These are phyloP conservation scores for Melolontha melolontha DNA, from an alignment of 2,888 invertebrate species.

Conservation along the genomic window DNA sequence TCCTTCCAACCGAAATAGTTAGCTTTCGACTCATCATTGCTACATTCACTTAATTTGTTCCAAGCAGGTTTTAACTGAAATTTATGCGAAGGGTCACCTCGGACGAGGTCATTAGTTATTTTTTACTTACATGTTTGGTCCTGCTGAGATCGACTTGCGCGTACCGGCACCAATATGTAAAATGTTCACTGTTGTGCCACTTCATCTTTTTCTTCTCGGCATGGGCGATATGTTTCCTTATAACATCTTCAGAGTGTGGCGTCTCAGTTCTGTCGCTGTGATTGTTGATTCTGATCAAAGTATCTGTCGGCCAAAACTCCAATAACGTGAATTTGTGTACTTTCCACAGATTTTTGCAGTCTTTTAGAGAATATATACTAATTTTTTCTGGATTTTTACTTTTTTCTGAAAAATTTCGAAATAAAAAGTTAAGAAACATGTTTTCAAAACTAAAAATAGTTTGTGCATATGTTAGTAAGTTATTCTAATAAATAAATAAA, in stretches of 20 bases:
- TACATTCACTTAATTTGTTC: constrained; percentile 33
- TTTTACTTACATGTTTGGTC: constrained; percentile 74
- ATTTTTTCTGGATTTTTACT: constrained; percentile 80
- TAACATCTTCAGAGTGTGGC: constrained; percentile 76
- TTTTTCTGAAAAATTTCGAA: constrained; percentile 68
- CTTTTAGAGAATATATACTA: constrained; percentile 75
- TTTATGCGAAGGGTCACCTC: constrained; percentile 24
- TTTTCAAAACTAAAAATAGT: not conserved
- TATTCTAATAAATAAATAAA: too few relatives aligned
- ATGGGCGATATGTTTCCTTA: constrained; percentile 74
- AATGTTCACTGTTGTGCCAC: constrained; percentile 77
- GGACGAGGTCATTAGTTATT: constrained; percentile 8
- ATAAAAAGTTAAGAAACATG: not conserved
- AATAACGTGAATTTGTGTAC: constrained; percentile 72
- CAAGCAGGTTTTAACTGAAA: constrained; percentile 38
- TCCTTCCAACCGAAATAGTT: constrained; percentile 38
- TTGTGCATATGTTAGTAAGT: too few relatives aligned
- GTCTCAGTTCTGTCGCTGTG: constrained; percentile 78
- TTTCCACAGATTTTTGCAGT: constrained; percentile 69
- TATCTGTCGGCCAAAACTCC: constrained; percentile 78
- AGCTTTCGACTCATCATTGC: constrained; percentile 32
- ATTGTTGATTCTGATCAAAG: constrained; percentile 79
- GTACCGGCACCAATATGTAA: constrained; percentile 79
- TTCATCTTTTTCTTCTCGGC: constrained; percentile 73
- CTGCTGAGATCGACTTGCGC: constrained; percentile 65